phyloP scores from a whole-genome alignment of 2,888 invertebrate genomes.

The Pollenia angustigena region DNA sequence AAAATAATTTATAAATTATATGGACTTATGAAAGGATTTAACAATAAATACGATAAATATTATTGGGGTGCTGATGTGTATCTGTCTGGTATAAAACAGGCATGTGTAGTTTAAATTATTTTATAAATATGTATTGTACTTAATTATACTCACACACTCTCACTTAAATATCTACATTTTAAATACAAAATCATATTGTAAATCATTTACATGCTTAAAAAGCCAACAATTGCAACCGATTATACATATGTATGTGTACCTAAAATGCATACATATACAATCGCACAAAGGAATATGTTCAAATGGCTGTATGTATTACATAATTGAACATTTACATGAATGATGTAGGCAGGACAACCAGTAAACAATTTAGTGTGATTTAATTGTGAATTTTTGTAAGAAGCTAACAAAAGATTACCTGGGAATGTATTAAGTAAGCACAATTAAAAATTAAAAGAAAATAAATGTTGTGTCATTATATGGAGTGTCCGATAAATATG shows the following conservation, averaged over 20 bases:
- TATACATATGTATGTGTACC: conserved; percentile 6
- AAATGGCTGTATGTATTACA: background rate
- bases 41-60: conserved; percentile 39
- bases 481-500: too few species aligned
- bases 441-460: too few species aligned
- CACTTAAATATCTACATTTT: background rate
- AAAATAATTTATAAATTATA: conserved; percentile 62
- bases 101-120: conserved; percentile 16
- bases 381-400: background rate
- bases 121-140: background rate
- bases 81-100: background rate
- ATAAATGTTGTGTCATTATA: too few species aligned
- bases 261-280: background rate
- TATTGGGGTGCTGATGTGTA: conserved; percentile 1
- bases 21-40: conserved; percentile 62
- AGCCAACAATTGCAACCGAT: conserved; percentile 15
- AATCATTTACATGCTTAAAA: conserved; percentile 23
- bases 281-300: too few species aligned
- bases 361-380: background rate
- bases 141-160: background rate
- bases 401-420: too few species aligned
- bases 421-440: too few species aligned
- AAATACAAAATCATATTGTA: conserved; percentile 36
- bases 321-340: background rate
- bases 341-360: background rate